Base-by-base conservation (phyloP, 2,888 invertebrate species). In the Trachelus troglodyta region DNA sequence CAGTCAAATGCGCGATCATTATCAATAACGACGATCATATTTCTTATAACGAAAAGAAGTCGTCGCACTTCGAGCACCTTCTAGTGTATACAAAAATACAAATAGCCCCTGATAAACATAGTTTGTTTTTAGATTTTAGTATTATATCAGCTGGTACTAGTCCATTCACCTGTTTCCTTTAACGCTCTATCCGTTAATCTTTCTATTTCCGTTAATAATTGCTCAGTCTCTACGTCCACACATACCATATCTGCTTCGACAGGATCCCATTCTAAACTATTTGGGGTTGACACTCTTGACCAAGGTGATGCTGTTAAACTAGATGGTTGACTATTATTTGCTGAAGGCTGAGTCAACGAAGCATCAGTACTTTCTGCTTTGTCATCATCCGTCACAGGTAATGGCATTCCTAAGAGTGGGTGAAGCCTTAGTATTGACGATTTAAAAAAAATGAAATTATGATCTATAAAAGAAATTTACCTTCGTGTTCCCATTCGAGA, bases 401-500 rank as follows among this genome's bases (percentile, higher is more conserved):
- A 34, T 76, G 88, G 85, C 81, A 88, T 77, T 71, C 89, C 89
- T 89, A 76, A 23, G 81, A 31, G 56, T 31, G n/a, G 2, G 23
- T 12, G 30, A 76, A 69, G 31, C 1, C 69, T n/a, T 31, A 31
- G 33, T 33, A n/a, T 12, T 12, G 31, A 23, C 23, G 40, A 23
- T n/a, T 75, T 40, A 23, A 56, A 9, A 11, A 69, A 76, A n/a
- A 69, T n/a, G 3, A 76, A 75, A n/a, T 75, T n/a, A 12, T 4
- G 56, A n/a, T 33, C n/a, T 3, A 30, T 33, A 9, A 15, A n/a
- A 23, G 12, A n/a, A 31, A 69, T 4, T 76, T 80, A 90, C 90
- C 93, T 92, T 95, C 95, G 86, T 95, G 94, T 90, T 95, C 95
- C 95, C 95, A 95, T 90, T 95, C 95, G 78, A 95, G 91, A 87